phyloP scores from a whole-genome alignment of 2,113 vertebrate species.

The Accipiter cooperii region DNA sequence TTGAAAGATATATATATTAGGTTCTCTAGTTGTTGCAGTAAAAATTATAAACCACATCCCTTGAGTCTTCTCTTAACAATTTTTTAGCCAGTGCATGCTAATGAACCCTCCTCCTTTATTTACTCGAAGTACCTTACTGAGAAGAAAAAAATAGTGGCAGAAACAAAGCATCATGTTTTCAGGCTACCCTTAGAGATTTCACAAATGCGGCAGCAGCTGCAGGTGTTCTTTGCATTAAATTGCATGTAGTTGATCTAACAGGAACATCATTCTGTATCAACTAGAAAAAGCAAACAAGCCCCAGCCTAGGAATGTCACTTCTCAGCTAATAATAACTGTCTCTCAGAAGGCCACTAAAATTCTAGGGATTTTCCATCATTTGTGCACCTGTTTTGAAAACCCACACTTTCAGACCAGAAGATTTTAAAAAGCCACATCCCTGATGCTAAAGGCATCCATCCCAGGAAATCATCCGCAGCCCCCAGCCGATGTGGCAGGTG shows the following conservation, averaged over 20 bases:
- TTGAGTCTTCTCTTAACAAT: background rate
- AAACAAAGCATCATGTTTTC: background rate
- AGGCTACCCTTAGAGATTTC: background rate
- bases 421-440: background rate
- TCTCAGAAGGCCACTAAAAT: background rate
- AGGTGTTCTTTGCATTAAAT: background rate
- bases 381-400: background rate
- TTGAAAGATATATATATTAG: background rate
- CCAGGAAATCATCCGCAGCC: accelerated
- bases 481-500: background rate
- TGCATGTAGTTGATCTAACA: background rate
- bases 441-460: background rate
- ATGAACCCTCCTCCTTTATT: background rate
- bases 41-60: background rate
- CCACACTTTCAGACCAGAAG: background rate
- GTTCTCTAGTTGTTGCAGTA: background rate
- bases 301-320: background rate
- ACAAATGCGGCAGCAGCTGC: background rate
- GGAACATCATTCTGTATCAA: background rate
- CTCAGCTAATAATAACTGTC: background rate
- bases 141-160: background rate
- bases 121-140: background rate
- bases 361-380: background rate
- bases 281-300: background rate
- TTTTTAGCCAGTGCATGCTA: background rate